Base-by-base conservation (phyloP, 2,888 invertebrate species). In the Platycnemis pennipes region DNA sequence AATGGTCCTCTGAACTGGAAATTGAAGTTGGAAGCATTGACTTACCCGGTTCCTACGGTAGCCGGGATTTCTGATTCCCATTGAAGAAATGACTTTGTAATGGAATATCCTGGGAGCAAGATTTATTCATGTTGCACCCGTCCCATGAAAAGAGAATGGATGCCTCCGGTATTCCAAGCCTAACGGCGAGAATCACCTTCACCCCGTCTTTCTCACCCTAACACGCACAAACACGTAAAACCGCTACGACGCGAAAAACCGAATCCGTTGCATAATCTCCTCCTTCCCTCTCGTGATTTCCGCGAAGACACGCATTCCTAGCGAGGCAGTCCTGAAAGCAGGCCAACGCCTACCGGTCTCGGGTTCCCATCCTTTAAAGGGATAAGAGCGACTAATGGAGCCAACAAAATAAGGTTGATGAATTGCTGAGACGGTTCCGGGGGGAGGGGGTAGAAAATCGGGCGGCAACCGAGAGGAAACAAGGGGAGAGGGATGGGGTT, bases 311-410 rank as follows among this genome's bases (percentile, higher is more conserved):
- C 87, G 46, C 26, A 91, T 91, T 91, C 91, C 69, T 89, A 22
- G 22, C 89, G 89, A 89, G 89, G 89, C 8, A 69, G 91, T 91
- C n/a, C 44, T 91, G 44, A 69, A 91, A 91, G 42, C 63, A 91
- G 89, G 91, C 91, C 91, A 63, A 91, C 63, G 63, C 91, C 91
- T 44, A 69, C 63, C 91, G 44, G 91, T 42, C 56, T n/a, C 22
- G 19, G 37, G 89, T 37, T 31, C 89, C 46, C 22, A n/a, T 91
- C 91, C 91, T 63, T 91, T 69, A 91, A 91, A 91, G 63, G 91
- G 63, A 91, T 46, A 42, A 91, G 44, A 91, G 56, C 42, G 53
- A 42, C 37, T 77, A 77, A 77, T 42, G 56, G 56, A 89, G 56
- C 49, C 2, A 31, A 26, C 11, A 56, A 91, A 91, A 91, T 44